Evolutionary conservation across 2,113 vertebrate species (phyloP).

Genomic region (Speoplatyrhinus poulsoni): DNA sequence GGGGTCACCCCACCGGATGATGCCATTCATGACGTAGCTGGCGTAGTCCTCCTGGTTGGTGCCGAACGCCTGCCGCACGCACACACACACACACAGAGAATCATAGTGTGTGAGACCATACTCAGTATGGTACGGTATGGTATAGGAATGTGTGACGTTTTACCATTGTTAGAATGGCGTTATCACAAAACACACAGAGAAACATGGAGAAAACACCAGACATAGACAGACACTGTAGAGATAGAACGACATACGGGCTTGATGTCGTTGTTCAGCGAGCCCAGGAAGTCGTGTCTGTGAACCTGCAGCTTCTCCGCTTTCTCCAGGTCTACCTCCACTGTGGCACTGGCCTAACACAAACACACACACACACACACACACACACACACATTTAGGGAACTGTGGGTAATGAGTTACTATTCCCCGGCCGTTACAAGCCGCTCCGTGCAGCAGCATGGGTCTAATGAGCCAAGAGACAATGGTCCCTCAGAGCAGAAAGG

Average conservation of each 20-base stretch:
- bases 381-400: conserved; percentile 2
- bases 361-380: conserved; percentile 9
- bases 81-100: not conserved
- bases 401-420: conserved; percentile 3
- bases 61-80: conserved; percentile 92
- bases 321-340: conserved; percentile 94
- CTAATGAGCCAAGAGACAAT: too few relatives aligned
- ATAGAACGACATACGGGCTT: conserved; percentile 85
- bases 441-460: conserved; percentile 16
- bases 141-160: not conserved
- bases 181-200: not conserved
- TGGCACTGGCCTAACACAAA: conserved; percentile 82
- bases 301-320: conserved; percentile 90
- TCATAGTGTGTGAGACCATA: not conserved
- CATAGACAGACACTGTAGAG: not conserved
- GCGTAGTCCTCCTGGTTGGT: conserved; percentile 96
- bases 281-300: conserved; percentile 86
- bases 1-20: conserved; percentile 92
- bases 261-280: conserved; percentile 92
- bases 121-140: not conserved
- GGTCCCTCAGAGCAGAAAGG: conserved; percentile 40
- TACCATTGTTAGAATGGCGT: too few relatives aligned
- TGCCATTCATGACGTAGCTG: conserved; percentile 97
- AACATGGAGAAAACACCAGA: not conserved
- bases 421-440: conserved; percentile 6